Base-by-base conservation (phyloP, 2,797 vertebrate species). In the Lepilemur ruficaudatus region DNA sequence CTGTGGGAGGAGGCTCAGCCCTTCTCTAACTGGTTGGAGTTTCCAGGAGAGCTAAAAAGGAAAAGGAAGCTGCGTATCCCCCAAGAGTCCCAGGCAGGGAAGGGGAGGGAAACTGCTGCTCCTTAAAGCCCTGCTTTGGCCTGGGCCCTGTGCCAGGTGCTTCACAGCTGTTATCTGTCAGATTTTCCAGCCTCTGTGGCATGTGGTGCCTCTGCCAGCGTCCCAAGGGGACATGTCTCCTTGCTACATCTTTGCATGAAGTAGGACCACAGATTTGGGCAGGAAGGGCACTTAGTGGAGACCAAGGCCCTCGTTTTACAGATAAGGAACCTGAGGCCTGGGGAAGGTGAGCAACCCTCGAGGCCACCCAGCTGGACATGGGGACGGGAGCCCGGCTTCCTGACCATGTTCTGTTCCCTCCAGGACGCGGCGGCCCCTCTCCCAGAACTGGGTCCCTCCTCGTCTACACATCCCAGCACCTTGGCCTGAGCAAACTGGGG, bases 111-210 rank as follows among this genome's bases (percentile, higher is more conserved):
- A 7, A 7, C 38, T 35, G 30, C 41, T 23, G 0, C 9, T 69
- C 63, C 87, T 76, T 35, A 25, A 2, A 10, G 55, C 8, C 73
- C 93, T 59, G 84, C 88, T 69, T 46, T 35, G 57, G 59, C 79
- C 63, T 43, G 9, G 48, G 65, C 61, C 86, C 89, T 57, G 41
- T 0, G 4, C 82, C 89, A 81, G 97, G 94, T 97, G 95, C 96
- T 94, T 81, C 73, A 23, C 48, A 97, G 91, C 96, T 96, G 79
- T 67, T n/a, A 48, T 50, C 95, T 98, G 96, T 95, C 97, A 93
- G 86, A 59, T 22, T 28, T 35, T 3, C 48, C 75, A 81, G 17
- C 69, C 59, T 43, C 20, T n/a, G 78, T 48, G 83, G 52, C 55
- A 11, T 28, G 15, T 1, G 23, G 32, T 46, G 3, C n/a, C 67